Evolutionary conservation across 2,797 vertebrate species (phyloP), one percentile per base, ranked within the genome.

Genomic region (Tinamus major): DNA sequence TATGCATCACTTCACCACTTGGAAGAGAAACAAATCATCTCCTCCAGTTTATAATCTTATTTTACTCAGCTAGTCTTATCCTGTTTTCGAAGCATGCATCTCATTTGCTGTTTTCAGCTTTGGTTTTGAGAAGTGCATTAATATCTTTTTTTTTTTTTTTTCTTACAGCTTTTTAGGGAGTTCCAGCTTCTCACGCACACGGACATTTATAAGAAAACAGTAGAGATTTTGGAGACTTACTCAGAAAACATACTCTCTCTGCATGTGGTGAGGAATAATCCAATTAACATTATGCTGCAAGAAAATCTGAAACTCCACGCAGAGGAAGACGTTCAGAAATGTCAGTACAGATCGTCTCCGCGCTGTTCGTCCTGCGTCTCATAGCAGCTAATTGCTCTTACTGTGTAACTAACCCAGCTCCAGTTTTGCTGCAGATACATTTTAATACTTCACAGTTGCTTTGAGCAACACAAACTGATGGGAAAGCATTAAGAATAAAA

Each of bases 101-200:
- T 29, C 10, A 1, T 49, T 48, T 29, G 19, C 41, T 89, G 24
- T 64, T 91, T 85, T 76, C 69, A 39, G 19, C 62, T 89, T 77
- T 35, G 42, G 16, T 31, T 86, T 53, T 78, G 29, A 96, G 29
- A 51, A 74, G 7, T 72, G 58, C 42, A 87, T 7, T 75, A 78
- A 80, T 67, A 80, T 10, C 9, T 51, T 89, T 19, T 48, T 13
- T 80, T 76, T 89, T 69, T 86, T 46, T 33, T 78, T 27, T 19
- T 19, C 77, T 93, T 86, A 58, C 61, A 98, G 97, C 95, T 98
- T 79, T 98, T 98, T 85, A 97, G 94, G 94, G 97, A 98, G 94
- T 97, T 98, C 94, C 96, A 97, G 61, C 93, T 97, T 87, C 97
- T 97, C 61, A 98, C 96, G 53, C 96, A 91, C 35, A 95, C n/a